phyloP scores from a whole-genome alignment of 2,113 vertebrate species.

The Amblyopsis rosae region DNA sequence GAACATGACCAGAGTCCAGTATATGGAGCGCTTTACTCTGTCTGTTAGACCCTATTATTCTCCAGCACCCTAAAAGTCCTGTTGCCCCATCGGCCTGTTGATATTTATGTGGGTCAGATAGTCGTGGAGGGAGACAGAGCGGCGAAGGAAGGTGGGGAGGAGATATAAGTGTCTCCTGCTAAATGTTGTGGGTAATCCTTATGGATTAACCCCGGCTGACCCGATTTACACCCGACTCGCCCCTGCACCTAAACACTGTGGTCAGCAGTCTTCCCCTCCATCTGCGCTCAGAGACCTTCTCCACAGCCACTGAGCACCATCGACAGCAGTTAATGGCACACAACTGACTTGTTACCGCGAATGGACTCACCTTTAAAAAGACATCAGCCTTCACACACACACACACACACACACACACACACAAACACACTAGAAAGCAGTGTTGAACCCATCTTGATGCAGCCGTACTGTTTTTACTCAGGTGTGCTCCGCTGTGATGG shows the following conservation, averaged over 20 bases:
- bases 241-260: conserved; percentile 40
- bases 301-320: conserved; percentile 23
- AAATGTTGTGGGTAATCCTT: conserved; percentile 74
- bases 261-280: conserved; percentile 32
- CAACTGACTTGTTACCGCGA: conserved; percentile 4
- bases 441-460: conserved; percentile 35
- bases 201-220: conserved; percentile 74
- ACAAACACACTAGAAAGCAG: conserved; percentile 13
- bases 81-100: conserved; percentile 33
- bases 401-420: not conserved
- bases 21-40: conserved; percentile 53
- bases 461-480: conserved; percentile 16
- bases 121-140: conserved; percentile 30
- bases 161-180: conserved; percentile 64
- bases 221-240: conserved; percentile 62
- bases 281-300: conserved; percentile 28
- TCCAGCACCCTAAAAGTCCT: conserved; percentile 52
- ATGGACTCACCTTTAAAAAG: conserved; percentile 15
- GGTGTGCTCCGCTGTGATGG: not conserved
- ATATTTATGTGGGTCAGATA: conserved; percentile 36
- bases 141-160: conserved; percentile 21
- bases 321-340: conserved; percentile 2
- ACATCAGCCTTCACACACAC: not conserved
- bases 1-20: conserved; percentile 24
- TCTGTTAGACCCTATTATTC: conserved; percentile 70